phyloP scores from a whole-genome alignment of 2,113 vertebrate genomes.

The Gnathonemus longibarbis region DNA sequence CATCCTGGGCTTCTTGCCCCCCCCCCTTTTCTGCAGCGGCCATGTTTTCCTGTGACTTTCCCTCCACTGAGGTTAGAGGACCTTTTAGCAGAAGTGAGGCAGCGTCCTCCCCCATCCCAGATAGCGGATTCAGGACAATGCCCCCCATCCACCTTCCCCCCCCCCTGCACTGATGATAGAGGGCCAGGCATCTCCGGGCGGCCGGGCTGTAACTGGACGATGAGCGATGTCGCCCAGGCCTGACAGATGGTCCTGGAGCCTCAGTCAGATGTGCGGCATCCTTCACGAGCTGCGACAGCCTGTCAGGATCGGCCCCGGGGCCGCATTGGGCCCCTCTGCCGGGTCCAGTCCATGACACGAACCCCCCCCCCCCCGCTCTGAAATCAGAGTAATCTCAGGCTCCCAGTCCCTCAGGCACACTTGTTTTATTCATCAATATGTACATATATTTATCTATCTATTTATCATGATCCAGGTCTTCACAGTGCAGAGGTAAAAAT shows the following conservation, averaged over 20 bases:
- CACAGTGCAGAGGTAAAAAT: neutral
- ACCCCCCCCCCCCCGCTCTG: neutral
- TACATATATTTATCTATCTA: neutral
- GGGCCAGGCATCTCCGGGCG: conserved; percentile 10
- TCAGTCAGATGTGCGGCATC: conserved; percentile 36
- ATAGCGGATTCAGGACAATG: neutral
- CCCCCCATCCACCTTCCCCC: neutral
- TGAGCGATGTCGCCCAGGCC: conserved; percentile 30
- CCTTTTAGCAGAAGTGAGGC: neutral
- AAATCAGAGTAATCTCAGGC: neutral
- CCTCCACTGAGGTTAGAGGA: neutral
- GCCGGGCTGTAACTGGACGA: conserved; percentile 29
- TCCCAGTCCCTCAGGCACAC: neutral
- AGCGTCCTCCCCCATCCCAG: neutral
- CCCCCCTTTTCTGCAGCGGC: neutral
- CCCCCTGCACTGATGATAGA: conserved; percentile 7
- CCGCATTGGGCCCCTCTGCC: neutral
- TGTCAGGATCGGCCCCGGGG: neutral
- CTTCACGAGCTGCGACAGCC: conserved; percentile 17
- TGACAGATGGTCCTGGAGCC: conserved; percentile 40
- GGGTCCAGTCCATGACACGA: neutral
- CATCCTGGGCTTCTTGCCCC: neutral
- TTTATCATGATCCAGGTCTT: neutral
- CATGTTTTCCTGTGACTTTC: neutral
- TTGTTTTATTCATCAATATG: neutral